phyloP scores from a whole-genome alignment of 1,140 invertebrate species.

The Zaprionus africanus region DNA sequence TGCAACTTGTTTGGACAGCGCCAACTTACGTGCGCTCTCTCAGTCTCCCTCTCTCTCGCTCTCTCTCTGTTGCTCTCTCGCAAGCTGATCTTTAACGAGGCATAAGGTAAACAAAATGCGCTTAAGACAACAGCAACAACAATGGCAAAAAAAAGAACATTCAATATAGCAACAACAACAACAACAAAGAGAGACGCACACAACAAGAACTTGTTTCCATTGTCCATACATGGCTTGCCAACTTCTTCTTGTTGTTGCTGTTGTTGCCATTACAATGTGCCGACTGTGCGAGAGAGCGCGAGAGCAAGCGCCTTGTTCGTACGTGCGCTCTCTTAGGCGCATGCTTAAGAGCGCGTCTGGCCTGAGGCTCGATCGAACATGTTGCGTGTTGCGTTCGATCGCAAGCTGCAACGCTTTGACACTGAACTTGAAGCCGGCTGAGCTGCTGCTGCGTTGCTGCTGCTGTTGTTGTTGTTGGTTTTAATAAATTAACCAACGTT shows the following conservation, averaged over 20 bases:
- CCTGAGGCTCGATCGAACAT: constrained; percentile 36
- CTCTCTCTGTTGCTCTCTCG: not conserved
- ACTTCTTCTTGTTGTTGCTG: constrained; percentile 11
- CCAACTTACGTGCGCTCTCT: constrained; percentile 10
- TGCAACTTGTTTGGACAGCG: constrained; percentile 71
- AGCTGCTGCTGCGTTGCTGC: constrained; percentile 32
- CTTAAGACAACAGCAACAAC: constrained; percentile 63
- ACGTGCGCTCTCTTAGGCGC: constrained; percentile 8
- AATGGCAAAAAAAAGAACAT: constrained; percentile 33
- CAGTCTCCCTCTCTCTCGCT: not conserved
- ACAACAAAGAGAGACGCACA: constrained; percentile 13
- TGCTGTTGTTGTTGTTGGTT: constrained; percentile 40
- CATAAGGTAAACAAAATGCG: constrained; percentile 78
- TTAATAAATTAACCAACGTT: constrained; percentile 22
- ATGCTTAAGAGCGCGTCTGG: constrained; percentile 27
- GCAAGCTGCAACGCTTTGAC: constrained; percentile 53
- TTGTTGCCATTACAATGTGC: constrained; percentile 36
- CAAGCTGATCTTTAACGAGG: constrained; percentile 64
- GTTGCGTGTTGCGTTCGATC: constrained; percentile 36
- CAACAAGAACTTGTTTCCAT: constrained; percentile 75
- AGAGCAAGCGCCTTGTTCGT: constrained; percentile 11
- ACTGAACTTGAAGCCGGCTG: constrained; percentile 65
- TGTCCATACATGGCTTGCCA: constrained; percentile 67
- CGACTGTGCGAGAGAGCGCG: constrained; percentile 13
- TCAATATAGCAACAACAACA: constrained; percentile 15